Evolutionary conservation across 2,797 vertebrate species (phyloP).

Genomic region (Selene dorsalis): DNA sequence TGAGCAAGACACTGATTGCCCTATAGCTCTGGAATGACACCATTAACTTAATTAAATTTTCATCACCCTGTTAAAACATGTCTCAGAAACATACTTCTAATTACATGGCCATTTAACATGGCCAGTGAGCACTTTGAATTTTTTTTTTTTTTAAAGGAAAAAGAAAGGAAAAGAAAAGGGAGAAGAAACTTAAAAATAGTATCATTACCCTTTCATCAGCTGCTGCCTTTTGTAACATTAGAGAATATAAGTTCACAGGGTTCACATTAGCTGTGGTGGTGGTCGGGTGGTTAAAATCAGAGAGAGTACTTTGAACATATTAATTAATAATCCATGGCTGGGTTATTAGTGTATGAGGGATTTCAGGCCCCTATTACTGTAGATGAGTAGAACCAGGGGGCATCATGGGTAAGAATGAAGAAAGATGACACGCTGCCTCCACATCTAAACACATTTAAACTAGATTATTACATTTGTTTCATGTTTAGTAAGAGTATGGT

Average conservation of each 20-base stretch:
- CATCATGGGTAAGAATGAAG: slow-evolving; percentile 60
- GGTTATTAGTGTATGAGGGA: slow-evolving; percentile 73
- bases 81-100: slow-evolving; percentile 52
- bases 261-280: slow-evolving; percentile 65
- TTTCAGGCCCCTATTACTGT: slow-evolving; percentile 63
- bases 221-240: slow-evolving; percentile 63
- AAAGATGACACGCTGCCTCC: slow-evolving; percentile 48
- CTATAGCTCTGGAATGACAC: slow-evolving; percentile 41
- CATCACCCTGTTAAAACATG: slow-evolving; percentile 50
- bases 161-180: no score
- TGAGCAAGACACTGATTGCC: slow-evolving; percentile 46
- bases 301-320: slow-evolving; percentile 75
- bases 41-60: slow-evolving; percentile 63
- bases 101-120: slow-evolving; percentile 53
- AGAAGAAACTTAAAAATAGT: slow-evolving; percentile 45
- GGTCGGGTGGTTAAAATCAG: slow-evolving; percentile 66
- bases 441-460: slow-evolving; percentile 59
- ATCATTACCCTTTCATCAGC: slow-evolving; percentile 54
- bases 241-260: slow-evolving; percentile 65
- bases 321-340: slow-evolving; percentile 80
- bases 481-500: slow-evolving; percentile 20
- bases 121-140: slow-evolving; percentile 45
- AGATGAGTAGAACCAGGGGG: slow-evolving; percentile 70
- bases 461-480: slow-evolving; percentile 50
- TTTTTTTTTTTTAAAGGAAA: not conserved